phyloP scores from a whole-genome alignment of 1,140 invertebrate genomes.

The Heliconius hewitsoni region DNA sequence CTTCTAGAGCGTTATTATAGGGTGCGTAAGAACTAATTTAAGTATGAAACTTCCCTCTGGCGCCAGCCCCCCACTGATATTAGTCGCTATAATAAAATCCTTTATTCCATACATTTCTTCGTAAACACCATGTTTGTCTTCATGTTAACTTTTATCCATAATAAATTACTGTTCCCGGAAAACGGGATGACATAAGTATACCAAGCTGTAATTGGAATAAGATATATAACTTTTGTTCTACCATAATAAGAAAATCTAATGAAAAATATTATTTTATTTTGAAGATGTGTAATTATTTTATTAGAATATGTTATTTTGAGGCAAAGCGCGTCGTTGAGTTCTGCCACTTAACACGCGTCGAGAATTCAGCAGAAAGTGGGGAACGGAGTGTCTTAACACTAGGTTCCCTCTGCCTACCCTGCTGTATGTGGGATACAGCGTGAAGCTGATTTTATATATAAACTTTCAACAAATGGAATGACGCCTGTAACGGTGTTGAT shows the following conservation, averaged over 20 bases:
- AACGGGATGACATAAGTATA: conserved; percentile 30
- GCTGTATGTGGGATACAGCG: too few species aligned
- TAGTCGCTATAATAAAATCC: conserved; percentile 32
- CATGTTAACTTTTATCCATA: conserved; percentile 37
- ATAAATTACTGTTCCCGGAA: conserved; percentile 37
- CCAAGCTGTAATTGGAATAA: conserved; percentile 30
- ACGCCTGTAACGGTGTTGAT: too few species aligned
- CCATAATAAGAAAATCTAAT: not conserved
- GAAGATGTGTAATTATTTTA: too few species aligned
- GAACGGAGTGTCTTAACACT: too few species aligned
- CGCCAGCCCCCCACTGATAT: conserved; percentile 35
- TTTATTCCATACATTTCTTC: conserved; percentile 33
- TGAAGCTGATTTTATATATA: too few species aligned
- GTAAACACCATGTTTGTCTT: conserved; percentile 36
- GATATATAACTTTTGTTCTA: conserved; percentile 14
- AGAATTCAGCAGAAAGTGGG: too few species aligned
- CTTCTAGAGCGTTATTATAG: not conserved
- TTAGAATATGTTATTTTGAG: too few species aligned
- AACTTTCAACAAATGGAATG: too few species aligned
- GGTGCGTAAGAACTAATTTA: conserved; percentile 16
- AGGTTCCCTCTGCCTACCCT: too few species aligned
- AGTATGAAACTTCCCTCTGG: conserved; percentile 20
- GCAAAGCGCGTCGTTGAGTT: too few species aligned
- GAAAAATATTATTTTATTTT: too few species aligned
- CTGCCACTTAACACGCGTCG: too few species aligned